Conservation (phyloP, 2,113 vertebrate species). For the Heterotis niloticus region DNA sequence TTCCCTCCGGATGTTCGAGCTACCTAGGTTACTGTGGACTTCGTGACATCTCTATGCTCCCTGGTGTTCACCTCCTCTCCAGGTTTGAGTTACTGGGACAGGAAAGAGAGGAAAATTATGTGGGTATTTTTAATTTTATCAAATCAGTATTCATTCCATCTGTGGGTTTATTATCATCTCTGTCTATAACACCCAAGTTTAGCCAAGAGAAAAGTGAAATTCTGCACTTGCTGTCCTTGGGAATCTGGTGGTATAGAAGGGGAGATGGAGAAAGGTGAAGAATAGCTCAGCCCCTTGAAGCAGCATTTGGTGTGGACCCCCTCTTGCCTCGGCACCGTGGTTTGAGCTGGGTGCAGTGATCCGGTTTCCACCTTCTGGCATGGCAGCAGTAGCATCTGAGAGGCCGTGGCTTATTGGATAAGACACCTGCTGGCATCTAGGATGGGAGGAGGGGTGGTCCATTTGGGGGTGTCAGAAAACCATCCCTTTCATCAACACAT, state of each 20-base stretch:
- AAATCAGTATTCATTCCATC: too few relatives aligned
- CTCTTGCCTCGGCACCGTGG: background rate
- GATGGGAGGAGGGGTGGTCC: slow-evolving; percentile 45
- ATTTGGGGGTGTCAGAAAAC: slow-evolving; percentile 64
- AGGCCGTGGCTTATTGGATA: slow-evolving; percentile 73
- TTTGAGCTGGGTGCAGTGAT: slow-evolving; percentile 39
- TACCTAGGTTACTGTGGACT: too few relatives aligned
- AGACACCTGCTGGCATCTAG: slow-evolving; percentile 73
- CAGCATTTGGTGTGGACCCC: slow-evolving; percentile 10
- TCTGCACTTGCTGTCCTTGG: too few relatives aligned
- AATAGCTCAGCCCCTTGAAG: slow-evolving; percentile 28
- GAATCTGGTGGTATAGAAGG: background rate
- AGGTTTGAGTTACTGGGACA: too few relatives aligned
- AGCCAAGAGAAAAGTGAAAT: too few relatives aligned
- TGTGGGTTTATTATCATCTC: too few relatives aligned
- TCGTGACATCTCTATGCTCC: too few relatives aligned
- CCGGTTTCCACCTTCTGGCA: slow-evolving; percentile 20
- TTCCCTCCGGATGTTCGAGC: too few relatives aligned
- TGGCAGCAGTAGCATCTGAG: slow-evolving; percentile 36
- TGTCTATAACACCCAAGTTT: too few relatives aligned
- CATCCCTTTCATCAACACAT: slow-evolving; percentile 66
- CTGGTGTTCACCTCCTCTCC: too few relatives aligned
- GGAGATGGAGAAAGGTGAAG: background rate
- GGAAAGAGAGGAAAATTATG: background rate
- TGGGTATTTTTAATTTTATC: too few relatives aligned